phyloP scores from a whole-genome alignment of 1,140 invertebrate genomes.

The Hycleus phaleratus region DNA sequence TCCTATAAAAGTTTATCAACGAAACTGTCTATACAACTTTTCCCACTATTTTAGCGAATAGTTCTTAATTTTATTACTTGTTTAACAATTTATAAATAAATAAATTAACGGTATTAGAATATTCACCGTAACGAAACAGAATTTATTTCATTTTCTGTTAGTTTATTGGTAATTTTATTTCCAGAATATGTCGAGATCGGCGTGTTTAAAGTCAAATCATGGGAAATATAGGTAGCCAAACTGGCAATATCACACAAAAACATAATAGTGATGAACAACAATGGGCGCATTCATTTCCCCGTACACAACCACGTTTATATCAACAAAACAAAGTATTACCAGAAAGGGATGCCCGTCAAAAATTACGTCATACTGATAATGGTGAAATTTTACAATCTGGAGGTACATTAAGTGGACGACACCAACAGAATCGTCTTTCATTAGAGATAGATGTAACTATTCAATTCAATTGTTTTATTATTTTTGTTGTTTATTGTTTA shows the following conservation, averaged over 20 bases:
- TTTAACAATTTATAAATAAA: too few species aligned
- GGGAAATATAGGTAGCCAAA: slow-evolving; percentile 37
- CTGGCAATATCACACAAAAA: slow-evolving; percentile 24
- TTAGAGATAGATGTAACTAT: background rate
- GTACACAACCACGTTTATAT: slow-evolving; percentile 34
- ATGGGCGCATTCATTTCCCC: slow-evolving; percentile 45
- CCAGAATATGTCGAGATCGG: slow-evolving; percentile 9
- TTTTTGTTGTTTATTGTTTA: too few species aligned
- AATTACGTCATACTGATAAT: slow-evolving; percentile 66
- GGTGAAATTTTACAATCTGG: slow-evolving; percentile 69
- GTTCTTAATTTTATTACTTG: too few species aligned
- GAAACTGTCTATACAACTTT: too few species aligned
- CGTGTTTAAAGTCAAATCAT: slow-evolving; percentile 17
- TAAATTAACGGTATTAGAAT: too few species aligned
- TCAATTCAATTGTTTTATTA: background rate
- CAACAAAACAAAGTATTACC: slow-evolving; percentile 59
- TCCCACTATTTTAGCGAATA: too few species aligned
- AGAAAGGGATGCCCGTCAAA: slow-evolving; percentile 48
- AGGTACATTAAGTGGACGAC: slow-evolving; percentile 62
- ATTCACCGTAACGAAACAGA: too few species aligned
- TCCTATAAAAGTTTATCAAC: too few species aligned
- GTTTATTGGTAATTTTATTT: background rate
- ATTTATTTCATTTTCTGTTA: too few species aligned
- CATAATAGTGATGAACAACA: slow-evolving; percentile 21
- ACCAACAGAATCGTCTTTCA: slow-evolving; percentile 13